Percentiles rank a stretch among this genome's conserved stretches.
phyloP scores from a whole-genome alignment of 2,888 invertebrate genomes.

The Epirrita christyi region DNA sequence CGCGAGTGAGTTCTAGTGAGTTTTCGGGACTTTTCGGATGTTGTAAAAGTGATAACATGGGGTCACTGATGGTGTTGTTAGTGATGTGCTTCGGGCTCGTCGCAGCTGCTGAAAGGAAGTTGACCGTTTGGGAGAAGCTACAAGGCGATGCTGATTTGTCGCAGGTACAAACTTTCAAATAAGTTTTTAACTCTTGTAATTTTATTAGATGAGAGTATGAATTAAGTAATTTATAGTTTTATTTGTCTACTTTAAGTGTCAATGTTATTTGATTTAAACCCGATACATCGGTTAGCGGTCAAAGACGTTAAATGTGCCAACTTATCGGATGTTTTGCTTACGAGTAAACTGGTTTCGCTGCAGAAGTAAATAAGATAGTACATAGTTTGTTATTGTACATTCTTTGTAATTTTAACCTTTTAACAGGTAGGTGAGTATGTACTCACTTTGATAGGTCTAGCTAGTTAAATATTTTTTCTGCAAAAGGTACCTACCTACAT shows the following conservation, averaged over 20 bases:
- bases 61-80: constrained; percentile 65
- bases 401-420: no score
- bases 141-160: constrained; percentile 87
- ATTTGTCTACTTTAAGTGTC: no score
- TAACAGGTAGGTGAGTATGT: no score
- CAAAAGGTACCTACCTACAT: no score
- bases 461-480: not conserved
- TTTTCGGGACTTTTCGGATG: constrained; percentile 53
- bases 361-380: constrained; percentile 1
- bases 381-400: no score
- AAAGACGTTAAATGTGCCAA: not conserved
- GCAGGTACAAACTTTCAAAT: constrained; percentile 83
- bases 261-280: not conserved
- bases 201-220: not conserved
- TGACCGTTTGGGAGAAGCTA: constrained; percentile 86
- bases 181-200: constrained; percentile 36
- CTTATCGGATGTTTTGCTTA: constrained; percentile 9
- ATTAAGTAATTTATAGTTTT: no score
- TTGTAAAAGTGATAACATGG: constrained; percentile 61
- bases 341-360: constrained; percentile 11
- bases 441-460: not conserved
- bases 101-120: constrained; percentile 64
- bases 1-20: constrained; percentile 70
- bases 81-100: constrained; percentile 66
- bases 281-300: not conserved